Base-by-base conservation (phyloP, 2,888 invertebrate species). In the Belgica antarctica region DNA sequence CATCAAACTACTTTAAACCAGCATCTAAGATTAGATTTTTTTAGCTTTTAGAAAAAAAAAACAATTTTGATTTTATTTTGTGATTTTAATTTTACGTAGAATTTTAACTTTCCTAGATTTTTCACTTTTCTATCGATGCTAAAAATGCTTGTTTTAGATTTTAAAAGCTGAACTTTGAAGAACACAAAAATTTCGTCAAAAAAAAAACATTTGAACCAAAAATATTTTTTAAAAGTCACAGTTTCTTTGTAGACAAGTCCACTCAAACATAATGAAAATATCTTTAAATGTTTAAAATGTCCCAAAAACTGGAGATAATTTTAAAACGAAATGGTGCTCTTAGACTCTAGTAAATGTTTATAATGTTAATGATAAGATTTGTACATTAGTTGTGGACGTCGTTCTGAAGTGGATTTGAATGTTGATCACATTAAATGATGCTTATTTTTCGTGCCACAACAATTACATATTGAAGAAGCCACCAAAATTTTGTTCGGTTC, bases 401-500 rank as follows among this genome's bases (percentile, higher is more conserved):
- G n/a, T n/a, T n/a, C n/a, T n/a, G n/a, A n/a, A n/a, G n/a, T n/a
- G n/a, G n/a, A 47, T 47, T 24, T 52, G 52, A 52, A 17, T 17
- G 22, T 22, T 17, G 34, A 31, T 31, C 12, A 31, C 34, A 31
- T 5, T 8, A 31, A 22, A 17, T 17, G 52, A 52, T 4, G 22
- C 41, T 17, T 3, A 7, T 5, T 22, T 41, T n/a, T 41, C 41
- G 41, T 3, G 52, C 10, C 52, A 15, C 52, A 59, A 19, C 59
- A 59, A 59, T 27, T 27, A 25, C 10, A 46, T 22, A 41, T 15
- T 47, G 52, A 57, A 57, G 47, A 68, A 68, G 47, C 68, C 68
- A 68, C 68, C 68, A 68, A 68, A 68, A 59, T 47, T 57, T 68
- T 68, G 68, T 68, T 68, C 68, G 68, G 68, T 68, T 68, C 57